A percentile compares a stretch with the other conserved stretches of the same genome.
Conservation (phyloP, 2,888 invertebrate genomes). For the Lomographa bimaculata region DNA sequence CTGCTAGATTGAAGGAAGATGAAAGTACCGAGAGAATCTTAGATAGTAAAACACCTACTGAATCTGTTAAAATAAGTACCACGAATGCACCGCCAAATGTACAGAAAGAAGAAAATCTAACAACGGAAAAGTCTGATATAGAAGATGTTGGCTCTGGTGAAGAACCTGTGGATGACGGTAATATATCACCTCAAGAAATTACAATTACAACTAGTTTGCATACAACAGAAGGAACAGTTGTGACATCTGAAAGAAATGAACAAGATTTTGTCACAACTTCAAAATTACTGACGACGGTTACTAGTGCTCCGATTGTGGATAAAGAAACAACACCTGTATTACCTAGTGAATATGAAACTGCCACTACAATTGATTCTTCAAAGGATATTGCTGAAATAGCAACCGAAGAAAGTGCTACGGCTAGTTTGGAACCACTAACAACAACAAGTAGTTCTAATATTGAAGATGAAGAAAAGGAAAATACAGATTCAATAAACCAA, state of each 20-base stretch:
- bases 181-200: conserved; percentile 23
- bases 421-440: conserved; percentile 1
- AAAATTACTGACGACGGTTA: conserved; percentile 9
- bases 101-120: conserved; percentile 25
- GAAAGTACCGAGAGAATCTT: conserved; percentile 10
- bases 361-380: too few species aligned
- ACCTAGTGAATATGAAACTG: conserved; percentile 1
- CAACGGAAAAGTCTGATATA: conserved; percentile 21
- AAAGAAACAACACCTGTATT: conserved; percentile 12
- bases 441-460: conserved; percentile 16
- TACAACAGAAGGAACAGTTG: conserved; percentile 5
- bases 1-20: conserved; percentile 5
- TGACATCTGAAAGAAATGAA: conserved; percentile 13
- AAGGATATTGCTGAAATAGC: too few species aligned
- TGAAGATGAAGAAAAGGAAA: conserved; percentile 21
- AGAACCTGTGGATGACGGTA: conserved; percentile 23
- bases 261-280: conserved; percentile 6
- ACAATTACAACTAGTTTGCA: conserved; percentile 12
- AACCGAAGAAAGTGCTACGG: conserved; percentile 19
- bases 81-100: conserved; percentile 7
- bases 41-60: too few species aligned
- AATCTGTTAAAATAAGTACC: too few species aligned
- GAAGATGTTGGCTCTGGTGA: conserved; percentile 32
- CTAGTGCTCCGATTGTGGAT: conserved; percentile 12
- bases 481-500: conserved; percentile 14